Base-by-base conservation (phyloP, 1,140 invertebrate species). In the Drosophila tristis region DNA sequence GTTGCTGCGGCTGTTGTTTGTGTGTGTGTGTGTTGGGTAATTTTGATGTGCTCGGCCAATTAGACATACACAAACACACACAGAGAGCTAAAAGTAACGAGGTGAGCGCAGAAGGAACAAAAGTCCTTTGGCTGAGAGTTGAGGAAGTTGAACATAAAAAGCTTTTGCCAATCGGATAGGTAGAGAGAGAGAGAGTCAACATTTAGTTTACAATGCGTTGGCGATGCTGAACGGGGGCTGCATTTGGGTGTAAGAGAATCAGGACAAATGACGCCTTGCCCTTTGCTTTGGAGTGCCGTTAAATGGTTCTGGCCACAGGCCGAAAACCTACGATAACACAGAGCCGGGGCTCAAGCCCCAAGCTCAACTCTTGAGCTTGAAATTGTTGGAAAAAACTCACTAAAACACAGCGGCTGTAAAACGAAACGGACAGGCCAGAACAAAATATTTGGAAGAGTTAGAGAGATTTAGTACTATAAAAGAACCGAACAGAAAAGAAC, bases 61-160 rank as follows among this genome's bases (percentile, higher is more conserved):
- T 66, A 78, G 74, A 81, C 80, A 82, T 72, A 72, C 66, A 72
- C 74, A 78, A 74, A 82, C 74, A 81, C 68, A 81, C 74, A 84
- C 50, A 68, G 65, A 70, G 66, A 70, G 67, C 31, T 70, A 50
- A 70, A 70, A 70, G 67, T 70, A 48, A 70, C 43, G 35, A 35
- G 65, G 66, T 70, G 66, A 70, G 66, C 51, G 57, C 44, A 49
- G 61, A n/a, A 57, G 50, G 51, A 70, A 11, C 35, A 4, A 72
- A 71, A 75, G 64, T 68, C 62, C 64, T 64, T 82, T 78, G 54
- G 48, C 73, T 20, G 13, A 45, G 48, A 74, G 60, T 49, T 74
- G 59, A 67, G 59, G 50, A 39, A 39, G 35, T 39, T 39, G 50
- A 75, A 75, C 72, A 75, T 75, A 75, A 75, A 75, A 75, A 76